These are phyloP conservation scores for Drosophila kanekoi DNA, from an alignment of 2,888 invertebrate genomes.

Conservation along the genomic window DNA sequence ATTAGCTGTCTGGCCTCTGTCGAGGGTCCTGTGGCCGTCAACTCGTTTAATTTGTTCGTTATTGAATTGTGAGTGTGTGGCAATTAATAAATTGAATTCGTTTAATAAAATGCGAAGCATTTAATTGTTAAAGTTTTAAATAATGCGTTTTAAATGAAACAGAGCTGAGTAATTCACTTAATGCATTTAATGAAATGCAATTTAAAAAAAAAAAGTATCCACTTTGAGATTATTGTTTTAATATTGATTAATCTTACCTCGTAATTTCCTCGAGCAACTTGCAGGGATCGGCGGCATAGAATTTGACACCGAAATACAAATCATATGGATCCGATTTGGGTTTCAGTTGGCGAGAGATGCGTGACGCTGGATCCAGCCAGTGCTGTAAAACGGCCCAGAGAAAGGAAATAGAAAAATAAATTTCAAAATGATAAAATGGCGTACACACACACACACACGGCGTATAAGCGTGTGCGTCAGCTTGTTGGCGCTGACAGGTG, in stretches of 20 bases:
- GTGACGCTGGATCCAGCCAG: conserved; percentile 97
- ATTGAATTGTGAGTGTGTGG: conserved; percentile 58
- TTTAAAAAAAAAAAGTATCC: conserved; percentile 5
- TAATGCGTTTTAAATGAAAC: conserved; percentile 3
- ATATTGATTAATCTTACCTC: conserved; percentile 87
- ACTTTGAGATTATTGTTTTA: not conserved
- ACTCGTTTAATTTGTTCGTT: conserved; percentile 65
- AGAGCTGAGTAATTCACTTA: conserved; percentile 1
- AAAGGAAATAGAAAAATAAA: conserved; percentile 25
- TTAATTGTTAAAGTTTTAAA: conserved; percentile 28
- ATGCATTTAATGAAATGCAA: conserved; percentile 7
- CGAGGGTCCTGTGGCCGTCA: conserved; percentile 12
- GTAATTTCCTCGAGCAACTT: conserved; percentile 98
- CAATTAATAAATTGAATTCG: conserved; percentile 75
- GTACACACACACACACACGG: conserved; percentile 13
- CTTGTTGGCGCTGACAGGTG: conserved; percentile 35
- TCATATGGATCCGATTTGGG: conserved; percentile 90
- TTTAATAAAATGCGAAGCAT: conserved; percentile 53
- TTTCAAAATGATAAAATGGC: conserved; percentile 39
- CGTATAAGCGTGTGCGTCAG: conserved; percentile 13
- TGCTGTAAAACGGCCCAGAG: conserved; percentile 87
- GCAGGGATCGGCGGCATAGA: conserved; percentile 98
- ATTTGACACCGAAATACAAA: conserved; percentile 98
- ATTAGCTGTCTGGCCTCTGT: conserved; percentile 59
- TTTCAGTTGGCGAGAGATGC: conserved; percentile 94